These are phyloP conservation scores for Calameuta filiformis DNA, from an alignment of 2,888 invertebrate genomes.

Conservation along the genomic window DNA sequence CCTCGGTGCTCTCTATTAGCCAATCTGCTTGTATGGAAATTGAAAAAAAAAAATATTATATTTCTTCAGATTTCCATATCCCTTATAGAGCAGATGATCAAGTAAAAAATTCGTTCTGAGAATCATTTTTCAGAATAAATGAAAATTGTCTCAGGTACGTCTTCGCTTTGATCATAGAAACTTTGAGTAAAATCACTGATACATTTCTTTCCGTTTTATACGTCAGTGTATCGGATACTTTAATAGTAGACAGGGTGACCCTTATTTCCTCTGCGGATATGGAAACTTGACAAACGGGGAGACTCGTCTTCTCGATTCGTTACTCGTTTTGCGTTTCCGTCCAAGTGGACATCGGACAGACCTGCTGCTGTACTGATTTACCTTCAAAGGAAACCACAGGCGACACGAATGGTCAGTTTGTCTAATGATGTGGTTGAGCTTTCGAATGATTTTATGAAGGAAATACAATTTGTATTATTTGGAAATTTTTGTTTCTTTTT, in stretches of 20 bases:
- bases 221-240: neutral
- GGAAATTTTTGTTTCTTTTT: neutral
- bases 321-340: constrained; percentile 56
- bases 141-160: neutral
- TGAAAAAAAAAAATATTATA: neutral
- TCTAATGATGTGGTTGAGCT: constrained; percentile 62
- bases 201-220: neutral
- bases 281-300: constrained; percentile 2
- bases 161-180: neutral
- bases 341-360: constrained; percentile 47
- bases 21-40: neutral
- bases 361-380: constrained; percentile 17
- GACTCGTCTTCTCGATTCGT: constrained; percentile 29
- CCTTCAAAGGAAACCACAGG: constrained; percentile 62
- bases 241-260: neutral
- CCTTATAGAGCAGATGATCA: neutral
- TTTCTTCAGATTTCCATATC: neutral
- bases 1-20: neutral
- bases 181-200: neutral
- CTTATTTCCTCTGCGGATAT: constrained; percentile 20
- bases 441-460: constrained; percentile 7
- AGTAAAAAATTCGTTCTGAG: neutral
- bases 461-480: neutral
- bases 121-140: neutral
- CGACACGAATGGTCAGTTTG: constrained; percentile 45